Conservation (phyloP, 2,113 vertebrate species). For the Globicephala melas region DNA sequence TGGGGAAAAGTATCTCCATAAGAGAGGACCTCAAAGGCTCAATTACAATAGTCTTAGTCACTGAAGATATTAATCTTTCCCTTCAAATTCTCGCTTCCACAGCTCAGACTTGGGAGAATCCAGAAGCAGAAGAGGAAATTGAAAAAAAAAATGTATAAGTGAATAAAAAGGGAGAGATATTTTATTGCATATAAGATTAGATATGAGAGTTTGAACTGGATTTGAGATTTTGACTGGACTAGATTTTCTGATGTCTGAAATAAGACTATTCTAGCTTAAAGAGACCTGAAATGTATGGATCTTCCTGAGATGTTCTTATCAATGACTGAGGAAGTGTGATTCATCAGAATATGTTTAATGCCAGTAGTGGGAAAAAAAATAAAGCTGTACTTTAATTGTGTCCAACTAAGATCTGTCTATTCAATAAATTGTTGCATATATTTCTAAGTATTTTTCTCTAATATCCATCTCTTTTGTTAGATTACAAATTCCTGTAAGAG, state of each 20-base stretch:
- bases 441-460: neutral
- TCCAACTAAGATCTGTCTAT: neutral
- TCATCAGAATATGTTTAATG: neutral
- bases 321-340: neutral
- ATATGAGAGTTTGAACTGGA: neutral
- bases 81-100: neutral
- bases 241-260: neutral
- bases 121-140: neutral
- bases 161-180: neutral
- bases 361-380: neutral
- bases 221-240: neutral
- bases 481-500: neutral
- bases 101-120: neutral
- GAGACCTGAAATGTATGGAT: neutral
- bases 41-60: rapidly evolving
- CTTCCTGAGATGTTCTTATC: neutral
- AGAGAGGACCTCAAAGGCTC: neutral
- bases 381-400: neutral
- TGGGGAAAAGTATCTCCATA: neutral
- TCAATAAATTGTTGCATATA: neutral
- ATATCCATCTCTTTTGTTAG: neutral
- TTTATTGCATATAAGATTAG: neutral
- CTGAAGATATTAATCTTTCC: neutral
- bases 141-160: neutral
- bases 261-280: neutral